Percentiles rank a stretch among this genome's conserved stretches.
These are phyloP conservation scores for Caradrina clavipalpis DNA, from an alignment of 2,888 invertebrate genomes.

Conservation along the genomic window DNA sequence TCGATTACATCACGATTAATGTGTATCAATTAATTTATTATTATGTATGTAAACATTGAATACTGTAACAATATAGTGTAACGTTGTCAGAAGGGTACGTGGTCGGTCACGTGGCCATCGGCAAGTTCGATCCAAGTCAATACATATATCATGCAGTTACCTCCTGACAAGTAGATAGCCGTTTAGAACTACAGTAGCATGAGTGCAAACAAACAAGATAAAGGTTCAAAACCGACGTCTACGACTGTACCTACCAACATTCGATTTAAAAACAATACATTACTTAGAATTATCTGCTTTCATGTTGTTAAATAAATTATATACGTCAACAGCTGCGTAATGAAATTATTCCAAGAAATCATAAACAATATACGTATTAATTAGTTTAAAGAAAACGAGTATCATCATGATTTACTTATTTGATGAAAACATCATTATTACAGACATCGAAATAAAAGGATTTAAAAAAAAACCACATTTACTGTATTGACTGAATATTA, in stretches of 20 bases:
- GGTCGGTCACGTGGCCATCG: slow-evolving; percentile 66
- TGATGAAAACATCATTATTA: not conserved
- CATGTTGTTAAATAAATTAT: slow-evolving; percentile 27
- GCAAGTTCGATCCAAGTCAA: slow-evolving; percentile 59
- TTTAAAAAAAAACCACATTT: not conserved
- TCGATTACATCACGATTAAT: slow-evolving; percentile 51
- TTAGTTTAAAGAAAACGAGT: slow-evolving; percentile 12
- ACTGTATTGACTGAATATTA: not conserved
- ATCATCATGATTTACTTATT: slow-evolving; percentile 43
- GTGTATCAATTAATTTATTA: slow-evolving; percentile 27
- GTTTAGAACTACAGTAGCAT: slow-evolving; percentile 72
- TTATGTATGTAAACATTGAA: slow-evolving; percentile 40
- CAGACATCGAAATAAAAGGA: slow-evolving; percentile 10
- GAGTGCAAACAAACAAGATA: slow-evolving; percentile 78
- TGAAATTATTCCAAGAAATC: slow-evolving; percentile 36
- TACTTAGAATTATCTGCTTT: slow-evolving; percentile 46
- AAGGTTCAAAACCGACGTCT: slow-evolving; percentile 72
- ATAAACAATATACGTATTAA: slow-evolving; percentile 10
- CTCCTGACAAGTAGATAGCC: slow-evolving; percentile 64
- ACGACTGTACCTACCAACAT: slow-evolving; percentile 51
- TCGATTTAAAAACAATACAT: slow-evolving; percentile 64
- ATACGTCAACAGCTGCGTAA: slow-evolving; percentile 31
- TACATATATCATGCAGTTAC: slow-evolving; percentile 66
- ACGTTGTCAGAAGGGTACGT: slow-evolving; percentile 38
- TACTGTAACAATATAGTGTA: slow-evolving; percentile 42